Evolutionary conservation across 2,888 invertebrate species (phyloP), one percentile per base, ranked within the genome.

Genomic region (Tenthredo livida): DNA sequence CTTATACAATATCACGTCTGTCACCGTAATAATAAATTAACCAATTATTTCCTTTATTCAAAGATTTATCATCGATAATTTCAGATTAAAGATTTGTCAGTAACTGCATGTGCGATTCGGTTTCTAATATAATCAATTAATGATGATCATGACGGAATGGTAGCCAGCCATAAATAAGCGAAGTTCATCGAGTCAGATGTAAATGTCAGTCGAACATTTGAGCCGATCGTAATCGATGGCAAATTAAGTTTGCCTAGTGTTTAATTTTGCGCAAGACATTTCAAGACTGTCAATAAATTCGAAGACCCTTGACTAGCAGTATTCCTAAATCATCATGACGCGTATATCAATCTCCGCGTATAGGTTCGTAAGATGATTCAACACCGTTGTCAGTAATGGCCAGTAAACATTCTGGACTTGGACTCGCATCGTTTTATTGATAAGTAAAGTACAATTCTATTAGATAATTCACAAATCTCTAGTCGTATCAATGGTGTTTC

Each of bases 141-240:
- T 80, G 61, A 61, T 40, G 21, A 80, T 80, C 40, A 61, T 54
- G 54, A 80, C 15, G 61, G 10, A 17, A 37, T 58, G 33, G 77
- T 77, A 77, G 37, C 21, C 40, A 25, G 80, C 43, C 3, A 40
- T 37, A 21, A 80, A 80, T 40, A 61, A 25, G 58, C 40, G 37
- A 61, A 58, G 80, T 61, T 50, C 58, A 37, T 80, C 80, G 37
- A 7, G 61, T 15, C 40, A 58, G 40, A 37, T n/a, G 58, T 80
- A 80, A 80, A 80, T 80, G 80, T 40, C 80, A 80, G 80, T 21
- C 40, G 80, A 80, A 80, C 80, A 58, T 80, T 61, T 80, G 58
- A 80, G 17, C 50, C 61, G 61, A 80, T 80, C n/a, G 80, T 21
- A 61, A 37, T 80, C 58, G 21, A 61, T 61, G 17, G 80, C 58